phyloP scores from a whole-genome alignment of 2,113 vertebrate species.

The Xenopus laevis region DNA sequence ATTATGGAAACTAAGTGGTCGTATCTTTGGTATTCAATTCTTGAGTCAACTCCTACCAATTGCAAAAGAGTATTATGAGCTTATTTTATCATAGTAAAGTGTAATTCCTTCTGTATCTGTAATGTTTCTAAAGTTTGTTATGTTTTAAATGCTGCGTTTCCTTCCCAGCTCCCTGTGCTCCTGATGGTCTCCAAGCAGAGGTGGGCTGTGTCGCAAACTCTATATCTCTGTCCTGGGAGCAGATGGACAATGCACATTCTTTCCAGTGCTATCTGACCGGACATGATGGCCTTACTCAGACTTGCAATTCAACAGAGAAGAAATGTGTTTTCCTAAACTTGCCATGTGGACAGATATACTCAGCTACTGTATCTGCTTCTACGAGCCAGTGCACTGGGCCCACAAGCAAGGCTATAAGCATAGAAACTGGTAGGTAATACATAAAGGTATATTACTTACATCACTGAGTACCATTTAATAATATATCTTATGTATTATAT shows the following conservation, averaged over 20 bases:
- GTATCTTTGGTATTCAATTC: no score
- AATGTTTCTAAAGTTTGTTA: constrained; percentile 31
- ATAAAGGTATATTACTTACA: no score
- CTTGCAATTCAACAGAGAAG: constrained; percentile 52
- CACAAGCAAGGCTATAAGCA: constrained; percentile 40
- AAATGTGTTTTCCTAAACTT: constrained; percentile 58
- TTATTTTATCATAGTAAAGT: no score
- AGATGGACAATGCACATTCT: constrained; percentile 50
- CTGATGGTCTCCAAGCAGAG: neutral
- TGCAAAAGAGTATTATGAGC: no score
- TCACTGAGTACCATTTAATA: no score
- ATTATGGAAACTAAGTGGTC: no score
- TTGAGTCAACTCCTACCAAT: no score
- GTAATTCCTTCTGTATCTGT: no score
- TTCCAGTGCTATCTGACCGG: constrained; percentile 55
- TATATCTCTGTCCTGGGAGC: constrained; percentile 60
- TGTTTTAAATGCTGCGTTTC: neutral
- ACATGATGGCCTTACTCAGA: constrained; percentile 52
- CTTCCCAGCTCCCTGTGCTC: constrained; percentile 27
- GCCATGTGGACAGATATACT: constrained; percentile 63
- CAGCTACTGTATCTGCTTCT: constrained; percentile 50
- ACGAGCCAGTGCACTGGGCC: constrained; percentile 56
- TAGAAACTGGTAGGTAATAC: constrained; percentile 14
- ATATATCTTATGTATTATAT: no score
- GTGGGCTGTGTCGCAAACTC: constrained; percentile 40